Evolutionary conservation across 2,797 vertebrate species (phyloP).

Genomic region (Cynopterus sphinx): DNA sequence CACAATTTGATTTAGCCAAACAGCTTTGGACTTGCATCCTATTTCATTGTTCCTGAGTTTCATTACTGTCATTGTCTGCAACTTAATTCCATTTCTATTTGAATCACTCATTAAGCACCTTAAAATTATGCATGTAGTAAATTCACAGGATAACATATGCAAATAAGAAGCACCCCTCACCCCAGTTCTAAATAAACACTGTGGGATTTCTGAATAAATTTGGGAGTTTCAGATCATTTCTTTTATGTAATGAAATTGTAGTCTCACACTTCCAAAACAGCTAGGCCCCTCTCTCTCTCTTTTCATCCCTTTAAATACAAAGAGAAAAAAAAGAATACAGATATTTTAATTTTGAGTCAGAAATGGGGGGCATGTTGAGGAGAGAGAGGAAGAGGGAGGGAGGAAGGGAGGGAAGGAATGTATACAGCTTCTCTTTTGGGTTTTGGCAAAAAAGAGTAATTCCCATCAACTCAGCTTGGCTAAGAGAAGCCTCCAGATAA

Average conservation of each 20-base stretch:
- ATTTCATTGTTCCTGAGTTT: constrained; percentile 65
- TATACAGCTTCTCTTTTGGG: constrained; percentile 34
- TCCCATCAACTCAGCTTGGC: constrained; percentile 64
- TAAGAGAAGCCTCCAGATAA: constrained; percentile 78
- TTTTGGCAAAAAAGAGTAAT: constrained; percentile 64
- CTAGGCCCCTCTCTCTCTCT: not conserved
- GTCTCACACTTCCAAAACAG: not conserved
- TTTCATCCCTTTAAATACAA: constrained; percentile 39
- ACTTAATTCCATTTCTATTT: constrained; percentile 68
- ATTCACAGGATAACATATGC: constrained; percentile 55
- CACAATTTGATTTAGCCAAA: constrained; percentile 67
- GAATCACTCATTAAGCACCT: constrained; percentile 68
- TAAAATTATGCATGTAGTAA: constrained; percentile 63
- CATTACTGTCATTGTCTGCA: constrained; percentile 68
- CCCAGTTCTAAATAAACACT: constrained; percentile 51
- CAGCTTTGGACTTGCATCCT: constrained; percentile 60
- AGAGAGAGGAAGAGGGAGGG: not conserved
- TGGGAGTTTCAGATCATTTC: constrained; percentile 61
- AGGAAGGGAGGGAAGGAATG: not conserved
- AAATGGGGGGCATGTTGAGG: not conserved
- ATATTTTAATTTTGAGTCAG: constrained; percentile 64
- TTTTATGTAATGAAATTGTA: constrained; percentile 58
- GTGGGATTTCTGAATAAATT: constrained; percentile 61
- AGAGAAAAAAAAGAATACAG: constrained; percentile 37
- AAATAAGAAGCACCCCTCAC: constrained; percentile 57